phyloP scores from a whole-genome alignment of 2,888 invertebrate genomes.

The Epinotia brunnichana region DNA sequence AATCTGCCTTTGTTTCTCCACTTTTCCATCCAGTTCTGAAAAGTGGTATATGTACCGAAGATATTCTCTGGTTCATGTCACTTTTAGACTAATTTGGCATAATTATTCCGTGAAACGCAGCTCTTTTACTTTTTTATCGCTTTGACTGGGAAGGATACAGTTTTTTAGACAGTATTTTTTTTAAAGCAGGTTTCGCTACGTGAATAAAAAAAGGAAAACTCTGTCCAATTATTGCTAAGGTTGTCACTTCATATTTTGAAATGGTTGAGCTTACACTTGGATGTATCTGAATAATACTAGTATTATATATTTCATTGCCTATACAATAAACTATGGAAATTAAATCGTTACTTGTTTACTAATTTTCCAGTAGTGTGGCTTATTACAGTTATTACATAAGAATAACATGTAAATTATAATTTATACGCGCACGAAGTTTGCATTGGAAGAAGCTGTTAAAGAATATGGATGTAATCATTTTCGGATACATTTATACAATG shows the following conservation, averaged over 20 bases:
- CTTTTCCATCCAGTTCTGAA: conserved; percentile 7
- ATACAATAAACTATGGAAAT: no score
- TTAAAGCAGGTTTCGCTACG: background rate
- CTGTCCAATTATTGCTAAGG: background rate
- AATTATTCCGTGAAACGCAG: conserved; percentile 8
- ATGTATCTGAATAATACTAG: background rate
- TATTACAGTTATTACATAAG: no score
- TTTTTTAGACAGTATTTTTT: background rate
- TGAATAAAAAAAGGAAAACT: no score
- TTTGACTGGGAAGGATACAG: background rate
- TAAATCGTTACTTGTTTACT: no score
- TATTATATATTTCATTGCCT: no score
- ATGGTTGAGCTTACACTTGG: background rate
- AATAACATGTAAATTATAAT: no score
- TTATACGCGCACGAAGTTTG: no score
- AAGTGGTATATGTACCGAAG: background rate
- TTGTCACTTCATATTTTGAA: no score
- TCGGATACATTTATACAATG: background rate
- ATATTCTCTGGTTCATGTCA: background rate
- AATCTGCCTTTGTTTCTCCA: conserved; percentile 32
- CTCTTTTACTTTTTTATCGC: background rate
- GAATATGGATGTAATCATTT: no score
- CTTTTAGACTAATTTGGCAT: background rate
- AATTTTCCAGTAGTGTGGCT: no score
- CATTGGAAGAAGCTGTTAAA: no score